These are phyloP conservation scores for Melipona bicolor DNA, from an alignment of 2,888 invertebrate genomes.

Conservation along the genomic window DNA sequence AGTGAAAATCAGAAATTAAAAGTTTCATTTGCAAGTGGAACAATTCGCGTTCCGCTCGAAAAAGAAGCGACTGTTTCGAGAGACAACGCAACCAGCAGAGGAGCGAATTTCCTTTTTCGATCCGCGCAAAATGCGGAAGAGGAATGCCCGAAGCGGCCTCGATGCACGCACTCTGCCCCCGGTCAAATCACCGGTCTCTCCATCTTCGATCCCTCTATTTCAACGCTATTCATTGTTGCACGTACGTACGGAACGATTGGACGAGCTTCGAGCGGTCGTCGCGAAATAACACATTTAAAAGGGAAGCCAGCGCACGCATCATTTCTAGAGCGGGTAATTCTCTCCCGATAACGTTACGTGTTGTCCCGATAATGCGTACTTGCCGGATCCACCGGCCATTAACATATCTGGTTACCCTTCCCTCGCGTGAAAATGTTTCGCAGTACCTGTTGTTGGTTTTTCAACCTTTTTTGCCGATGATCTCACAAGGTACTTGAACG, in stretches of 20 bases:
- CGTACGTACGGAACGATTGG: slow-evolving; percentile 46
- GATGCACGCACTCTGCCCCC: slow-evolving; percentile 5
- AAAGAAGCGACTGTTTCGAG: neutral
- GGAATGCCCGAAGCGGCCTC: slow-evolving; percentile 63
- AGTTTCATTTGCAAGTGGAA: neutral
- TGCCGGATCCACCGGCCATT: neutral
- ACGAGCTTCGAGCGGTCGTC: slow-evolving; percentile 19
- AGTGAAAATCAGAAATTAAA: too few relatives aligned
- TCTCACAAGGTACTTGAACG: neutral
- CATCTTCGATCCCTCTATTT: slow-evolving; percentile 52
- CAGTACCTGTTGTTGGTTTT: slow-evolving; percentile 5
- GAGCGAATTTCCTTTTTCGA: slow-evolving; percentile 63
- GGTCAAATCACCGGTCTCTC: slow-evolving; percentile 65
- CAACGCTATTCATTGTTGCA: slow-evolving; percentile 63
- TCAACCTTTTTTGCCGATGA: neutral
- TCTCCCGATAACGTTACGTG: slow-evolving; percentile 29
- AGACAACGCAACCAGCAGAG: slow-evolving; percentile 57
- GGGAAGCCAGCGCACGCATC: neutral
- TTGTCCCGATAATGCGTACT: slow-evolving; percentile 27
- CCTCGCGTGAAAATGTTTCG: slow-evolving; percentile 1
- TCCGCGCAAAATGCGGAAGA: slow-evolving; percentile 76
- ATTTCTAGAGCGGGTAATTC: slow-evolving; percentile 46
- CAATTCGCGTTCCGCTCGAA: neutral
- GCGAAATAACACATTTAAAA: slow-evolving; percentile 58
- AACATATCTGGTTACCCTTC: neutral